Conservation (phyloP, 2,888 invertebrate species). For the Torymus tubicola region DNA sequence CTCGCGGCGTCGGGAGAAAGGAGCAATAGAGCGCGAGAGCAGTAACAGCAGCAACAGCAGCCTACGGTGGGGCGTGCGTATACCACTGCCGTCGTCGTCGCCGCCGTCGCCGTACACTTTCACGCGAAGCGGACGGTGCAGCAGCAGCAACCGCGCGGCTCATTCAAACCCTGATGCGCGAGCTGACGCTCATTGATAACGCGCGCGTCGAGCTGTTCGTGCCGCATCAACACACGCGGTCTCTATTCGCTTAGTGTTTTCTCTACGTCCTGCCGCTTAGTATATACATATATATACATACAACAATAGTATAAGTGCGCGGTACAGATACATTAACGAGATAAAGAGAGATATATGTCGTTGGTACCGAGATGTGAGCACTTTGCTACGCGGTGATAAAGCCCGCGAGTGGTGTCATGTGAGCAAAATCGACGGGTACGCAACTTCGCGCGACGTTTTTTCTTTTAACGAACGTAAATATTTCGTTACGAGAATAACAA, state of each 20-base stretch:
- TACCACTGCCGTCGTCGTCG: neutral
- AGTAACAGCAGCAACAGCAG: neutral
- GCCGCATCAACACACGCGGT: no score
- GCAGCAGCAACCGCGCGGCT: conserved; percentile 11
- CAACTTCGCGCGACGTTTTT: neutral
- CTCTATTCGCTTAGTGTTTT: no score
- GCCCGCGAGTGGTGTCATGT: no score
- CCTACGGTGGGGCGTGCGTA: conserved; percentile 33
- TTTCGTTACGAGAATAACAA: neutral
- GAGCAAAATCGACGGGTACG: no score
- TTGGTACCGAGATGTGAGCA: no score
- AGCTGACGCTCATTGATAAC: conserved; percentile 38
- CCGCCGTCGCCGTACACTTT: conserved; percentile 20
- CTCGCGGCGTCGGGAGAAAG: neutral
- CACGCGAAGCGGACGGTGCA: conserved; percentile 22
- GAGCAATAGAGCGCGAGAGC: conserved; percentile 12
- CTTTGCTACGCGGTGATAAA: no score
- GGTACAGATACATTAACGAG: no score
- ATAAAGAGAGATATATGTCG: no score
- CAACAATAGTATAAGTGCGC: no score
- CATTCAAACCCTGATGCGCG: conserved; percentile 37
- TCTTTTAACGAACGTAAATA: neutral
- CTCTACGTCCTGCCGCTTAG: no score
- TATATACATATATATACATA: no score
- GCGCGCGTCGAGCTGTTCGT: neutral